These are phyloP conservation scores for Macroramphosus scolopax DNA, from an alignment of 2,797 vertebrate genomes.

Conservation along the genomic window DNA sequence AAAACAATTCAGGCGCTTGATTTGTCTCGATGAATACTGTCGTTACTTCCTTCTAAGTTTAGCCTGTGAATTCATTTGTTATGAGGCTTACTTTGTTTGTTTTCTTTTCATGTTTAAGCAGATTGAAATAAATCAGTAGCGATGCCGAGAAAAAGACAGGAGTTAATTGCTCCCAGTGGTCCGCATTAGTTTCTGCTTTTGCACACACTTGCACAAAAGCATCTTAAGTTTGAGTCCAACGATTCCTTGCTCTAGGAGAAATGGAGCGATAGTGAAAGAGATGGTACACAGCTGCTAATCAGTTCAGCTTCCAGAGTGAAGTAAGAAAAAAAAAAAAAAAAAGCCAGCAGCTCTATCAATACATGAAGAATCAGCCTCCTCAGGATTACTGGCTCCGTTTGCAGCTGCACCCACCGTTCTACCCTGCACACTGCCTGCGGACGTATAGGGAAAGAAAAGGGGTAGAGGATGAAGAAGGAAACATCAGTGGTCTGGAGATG, in stretches of 20 bases:
- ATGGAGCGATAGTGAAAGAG: constrained; percentile 38
- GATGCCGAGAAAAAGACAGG: constrained; percentile 48
- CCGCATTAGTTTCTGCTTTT: constrained; percentile 52
- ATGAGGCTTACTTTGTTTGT: constrained; percentile 62
- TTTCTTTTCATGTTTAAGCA: constrained; percentile 59
- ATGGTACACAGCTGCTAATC: constrained; percentile 66
- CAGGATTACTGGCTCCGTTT: constrained; percentile 67
- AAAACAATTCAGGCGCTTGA: constrained; percentile 47
- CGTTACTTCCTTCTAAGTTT: constrained; percentile 35
- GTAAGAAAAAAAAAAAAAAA: constrained; percentile 33
- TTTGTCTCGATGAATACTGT: constrained; percentile 50
- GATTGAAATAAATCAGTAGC: constrained; percentile 62
- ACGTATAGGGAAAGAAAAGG: constrained; percentile 17
- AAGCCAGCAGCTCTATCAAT: constrained; percentile 67
- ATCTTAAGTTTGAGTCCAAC: constrained; percentile 20
- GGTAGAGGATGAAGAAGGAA: neutral
- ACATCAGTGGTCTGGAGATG: neutral
- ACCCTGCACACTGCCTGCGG: constrained; percentile 30
- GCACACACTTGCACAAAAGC: constrained; percentile 7
- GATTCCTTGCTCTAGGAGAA: constrained; percentile 47
- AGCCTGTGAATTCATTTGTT: constrained; percentile 49
- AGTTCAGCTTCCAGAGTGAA: constrained; percentile 60
- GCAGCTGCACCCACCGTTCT: constrained; percentile 52
- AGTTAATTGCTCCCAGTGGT: constrained; percentile 76
- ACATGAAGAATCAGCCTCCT: constrained; percentile 67